phyloP scores from a whole-genome alignment of 2,113 vertebrate genomes.

The Seriola rivoliana region DNA sequence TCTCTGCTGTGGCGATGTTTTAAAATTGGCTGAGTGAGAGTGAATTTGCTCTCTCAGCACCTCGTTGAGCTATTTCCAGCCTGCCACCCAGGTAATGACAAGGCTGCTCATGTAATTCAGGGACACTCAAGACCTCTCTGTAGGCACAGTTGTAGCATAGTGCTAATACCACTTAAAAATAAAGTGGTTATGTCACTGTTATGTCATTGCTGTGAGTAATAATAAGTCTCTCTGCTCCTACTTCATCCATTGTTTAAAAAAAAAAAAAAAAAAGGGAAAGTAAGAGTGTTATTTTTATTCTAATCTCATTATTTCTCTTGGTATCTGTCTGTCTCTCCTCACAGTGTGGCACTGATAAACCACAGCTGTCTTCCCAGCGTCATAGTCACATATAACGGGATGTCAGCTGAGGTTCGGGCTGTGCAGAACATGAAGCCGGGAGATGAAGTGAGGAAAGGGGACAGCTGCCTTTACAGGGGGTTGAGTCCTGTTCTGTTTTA shows the following conservation, averaged over 20 bases:
- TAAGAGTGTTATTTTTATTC: not conserved
- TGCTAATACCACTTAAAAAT: slow-evolving; percentile 7
- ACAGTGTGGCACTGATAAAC: slow-evolving; percentile 94
- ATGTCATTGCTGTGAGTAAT: not conserved
- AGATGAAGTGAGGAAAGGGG: slow-evolving; percentile 90
- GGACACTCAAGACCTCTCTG: not conserved
- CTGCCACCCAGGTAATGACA: slow-evolving; percentile 4
- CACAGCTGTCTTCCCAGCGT: slow-evolving; percentile 96
- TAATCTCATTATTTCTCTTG: not conserved
- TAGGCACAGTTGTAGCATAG: not conserved
- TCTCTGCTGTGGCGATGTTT: slow-evolving; percentile 20
- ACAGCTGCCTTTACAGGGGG: slow-evolving; percentile 54
- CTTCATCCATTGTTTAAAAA: too few species aligned
- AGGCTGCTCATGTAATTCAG: slow-evolving; percentile 6
- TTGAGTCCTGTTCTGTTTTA: slow-evolving; percentile 7
- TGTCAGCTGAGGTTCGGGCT: slow-evolving; percentile 91
- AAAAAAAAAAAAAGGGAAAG: not conserved
- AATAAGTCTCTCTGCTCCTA: not conserved
- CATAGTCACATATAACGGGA: slow-evolving; percentile 94
- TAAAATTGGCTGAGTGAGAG: slow-evolving; percentile 8
- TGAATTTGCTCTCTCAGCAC: slow-evolving; percentile 25
- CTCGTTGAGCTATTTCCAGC: slow-evolving; percentile 47
- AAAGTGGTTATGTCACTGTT: slow-evolving; percentile 7
- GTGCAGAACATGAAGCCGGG: slow-evolving; percentile 90
- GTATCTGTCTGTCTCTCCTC: slow-evolving; percentile 36